Conservation (phyloP, 2,113 vertebrate species). For the Bubalus kerabau region DNA sequence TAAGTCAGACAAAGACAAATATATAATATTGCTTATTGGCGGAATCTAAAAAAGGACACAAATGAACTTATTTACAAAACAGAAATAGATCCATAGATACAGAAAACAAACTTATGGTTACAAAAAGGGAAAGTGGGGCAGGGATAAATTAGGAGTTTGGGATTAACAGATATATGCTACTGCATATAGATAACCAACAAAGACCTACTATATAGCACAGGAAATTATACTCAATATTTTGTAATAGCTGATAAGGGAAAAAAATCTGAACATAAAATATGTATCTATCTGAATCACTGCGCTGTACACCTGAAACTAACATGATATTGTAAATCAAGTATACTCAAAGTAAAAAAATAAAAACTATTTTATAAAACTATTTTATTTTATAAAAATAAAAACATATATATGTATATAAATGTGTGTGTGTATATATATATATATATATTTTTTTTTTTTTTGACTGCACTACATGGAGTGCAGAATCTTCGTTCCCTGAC, state of each 20-base stretch:
- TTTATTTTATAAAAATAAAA: too few species aligned
- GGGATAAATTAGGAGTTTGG: neutral
- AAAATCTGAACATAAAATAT: neutral
- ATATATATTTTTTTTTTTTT: too few species aligned
- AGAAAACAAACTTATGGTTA: neutral
- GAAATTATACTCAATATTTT: neutral
- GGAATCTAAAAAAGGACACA: neutral
- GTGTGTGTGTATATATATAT: too few species aligned
- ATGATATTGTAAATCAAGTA: neutral
- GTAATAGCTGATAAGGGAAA: neutral
- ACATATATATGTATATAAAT: too few species aligned
- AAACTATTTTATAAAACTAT: neutral
- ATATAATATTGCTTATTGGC: neutral
- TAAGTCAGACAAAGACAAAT: neutral
- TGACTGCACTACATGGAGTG: neutral
- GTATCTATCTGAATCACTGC: neutral
- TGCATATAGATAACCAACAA: neutral
- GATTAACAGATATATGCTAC: neutral
- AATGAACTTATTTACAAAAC: neutral
- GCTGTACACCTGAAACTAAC: neutral
- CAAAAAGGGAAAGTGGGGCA: neutral
- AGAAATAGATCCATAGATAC: neutral
- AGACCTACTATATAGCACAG: neutral
- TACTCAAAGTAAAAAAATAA: neutral
- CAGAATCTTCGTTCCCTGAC: neutral